Evolutionary conservation across 2,888 invertebrate species (phyloP).

Genomic region (Cecidostiba fungosa): DNA sequence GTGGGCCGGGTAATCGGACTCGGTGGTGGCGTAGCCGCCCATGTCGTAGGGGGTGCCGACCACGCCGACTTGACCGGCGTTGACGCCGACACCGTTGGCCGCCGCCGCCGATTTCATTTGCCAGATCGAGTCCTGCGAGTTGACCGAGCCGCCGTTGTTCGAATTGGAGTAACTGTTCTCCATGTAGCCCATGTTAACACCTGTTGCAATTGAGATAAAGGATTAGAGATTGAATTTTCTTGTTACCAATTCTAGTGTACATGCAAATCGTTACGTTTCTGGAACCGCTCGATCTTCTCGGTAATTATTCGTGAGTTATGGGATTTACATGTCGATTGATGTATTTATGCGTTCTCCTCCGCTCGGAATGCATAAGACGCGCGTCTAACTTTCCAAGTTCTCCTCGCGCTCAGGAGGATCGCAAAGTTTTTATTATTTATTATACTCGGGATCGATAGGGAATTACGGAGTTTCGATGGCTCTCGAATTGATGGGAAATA

Average conservation of each 20-base stretch:
- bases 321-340: slow-evolving; percentile 32
- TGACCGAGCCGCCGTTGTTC: slow-evolving; percentile 96
- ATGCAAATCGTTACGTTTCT: neutral
- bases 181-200: slow-evolving; percentile 94
- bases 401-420: neutral
- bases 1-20: slow-evolving; percentile 91
- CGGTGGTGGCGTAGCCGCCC: slow-evolving; percentile 91
- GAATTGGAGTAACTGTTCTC: slow-evolving; percentile 96
- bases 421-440: slow-evolving; percentile 52
- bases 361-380: slow-evolving; percentile 23
- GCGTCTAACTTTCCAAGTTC: slow-evolving; percentile 36
- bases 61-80: slow-evolving; percentile 86
- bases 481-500: neutral
- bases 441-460: neutral
- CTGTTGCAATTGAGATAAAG: slow-evolving; percentile 78
- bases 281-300: neutral
- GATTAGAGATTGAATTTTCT: neutral
- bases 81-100: slow-evolving; percentile 86
- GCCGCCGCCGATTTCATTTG: slow-evolving; percentile 94
- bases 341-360: slow-evolving; percentile 39
- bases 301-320: slow-evolving; percentile 22
- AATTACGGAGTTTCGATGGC: neutral
- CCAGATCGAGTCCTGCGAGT: slow-evolving; percentile 97
- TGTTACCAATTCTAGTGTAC: neutral
- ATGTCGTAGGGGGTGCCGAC: slow-evolving; percentile 88